A percentile compares a stretch with the other conserved stretches of the same genome.
Conservation (phyloP, 2,797 vertebrate species). For the Labroides dimidiatus region DNA sequence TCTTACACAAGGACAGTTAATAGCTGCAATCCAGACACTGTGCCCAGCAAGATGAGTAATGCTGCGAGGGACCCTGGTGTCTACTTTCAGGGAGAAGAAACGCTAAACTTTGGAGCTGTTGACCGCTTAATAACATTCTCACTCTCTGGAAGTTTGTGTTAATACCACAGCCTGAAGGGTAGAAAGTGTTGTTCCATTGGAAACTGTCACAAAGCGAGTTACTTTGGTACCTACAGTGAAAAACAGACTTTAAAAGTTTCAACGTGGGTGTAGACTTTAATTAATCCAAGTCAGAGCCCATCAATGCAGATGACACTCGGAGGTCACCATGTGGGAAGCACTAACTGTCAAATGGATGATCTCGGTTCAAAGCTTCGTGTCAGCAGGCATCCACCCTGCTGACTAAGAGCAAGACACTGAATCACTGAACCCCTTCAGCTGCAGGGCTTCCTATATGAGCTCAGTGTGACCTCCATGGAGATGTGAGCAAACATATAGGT, state of each 20-base stretch:
- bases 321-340: constrained; percentile 21
- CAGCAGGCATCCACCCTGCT: constrained; percentile 58
- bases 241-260: neutral
- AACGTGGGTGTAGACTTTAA: neutral
- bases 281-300: neutral
- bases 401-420: constrained; percentile 64
- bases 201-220: neutral
- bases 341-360: constrained; percentile 34
- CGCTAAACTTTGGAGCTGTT: constrained; percentile 18
- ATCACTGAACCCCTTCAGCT: constrained; percentile 59
- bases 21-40: constrained; percentile 42
- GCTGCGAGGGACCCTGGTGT: constrained; percentile 21
- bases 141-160: constrained; percentile 2
- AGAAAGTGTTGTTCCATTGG: constrained; percentile 1
- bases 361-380: constrained; percentile 42
- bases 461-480: constrained; percentile 53
- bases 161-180: neutral
- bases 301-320: neutral
- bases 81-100: constrained; percentile 34
- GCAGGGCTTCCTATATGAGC: constrained; percentile 47
- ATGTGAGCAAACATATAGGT: constrained; percentile 47
- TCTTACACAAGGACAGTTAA: constrained; percentile 60
- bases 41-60: constrained; percentile 45
- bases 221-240: neutral
- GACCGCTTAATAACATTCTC: constrained; percentile 9